phyloP scores from a whole-genome alignment of 2,888 invertebrate genomes.

The Agrochola lota region DNA sequence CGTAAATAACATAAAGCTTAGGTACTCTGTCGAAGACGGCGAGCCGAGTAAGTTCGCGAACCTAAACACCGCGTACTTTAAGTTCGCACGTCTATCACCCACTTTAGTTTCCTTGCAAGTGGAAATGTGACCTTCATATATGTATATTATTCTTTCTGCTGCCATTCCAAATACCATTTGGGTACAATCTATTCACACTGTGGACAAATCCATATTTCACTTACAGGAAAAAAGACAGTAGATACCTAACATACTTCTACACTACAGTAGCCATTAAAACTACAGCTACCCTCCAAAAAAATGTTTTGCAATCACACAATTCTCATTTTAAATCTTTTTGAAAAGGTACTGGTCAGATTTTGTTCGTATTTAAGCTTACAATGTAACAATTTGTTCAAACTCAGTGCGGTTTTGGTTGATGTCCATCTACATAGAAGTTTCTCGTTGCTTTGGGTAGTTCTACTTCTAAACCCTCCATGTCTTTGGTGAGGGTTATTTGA shows the following conservation, averaged over 20 bases:
- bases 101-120: neutral
- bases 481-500: slow-evolving; percentile 97
- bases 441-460: slow-evolving; percentile 96
- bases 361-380: slow-evolving; percentile 20
- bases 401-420: slow-evolving; percentile 98
- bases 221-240: neutral
- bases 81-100: too few species aligned
- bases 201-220: neutral
- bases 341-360: neutral
- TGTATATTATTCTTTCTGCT: neutral
- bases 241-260: neutral
- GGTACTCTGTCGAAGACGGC: too few species aligned
- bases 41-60: too few species aligned
- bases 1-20: too few species aligned
- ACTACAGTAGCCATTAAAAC: slow-evolving; percentile 1
- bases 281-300: slow-evolving; percentile 4
- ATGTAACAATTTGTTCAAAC: neutral
- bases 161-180: neutral
- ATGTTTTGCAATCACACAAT: neutral
- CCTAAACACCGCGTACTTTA: too few species aligned
- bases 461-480: slow-evolving; percentile 96
- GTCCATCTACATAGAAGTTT: slow-evolving; percentile 99
- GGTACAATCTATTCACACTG: neutral
- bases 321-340: neutral
- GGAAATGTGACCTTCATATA: neutral